These are phyloP conservation scores for Epizoanthus illoricatus DNA, from an alignment of 92 coral and sea anemone genomes.

Conservation along the genomic window DNA sequence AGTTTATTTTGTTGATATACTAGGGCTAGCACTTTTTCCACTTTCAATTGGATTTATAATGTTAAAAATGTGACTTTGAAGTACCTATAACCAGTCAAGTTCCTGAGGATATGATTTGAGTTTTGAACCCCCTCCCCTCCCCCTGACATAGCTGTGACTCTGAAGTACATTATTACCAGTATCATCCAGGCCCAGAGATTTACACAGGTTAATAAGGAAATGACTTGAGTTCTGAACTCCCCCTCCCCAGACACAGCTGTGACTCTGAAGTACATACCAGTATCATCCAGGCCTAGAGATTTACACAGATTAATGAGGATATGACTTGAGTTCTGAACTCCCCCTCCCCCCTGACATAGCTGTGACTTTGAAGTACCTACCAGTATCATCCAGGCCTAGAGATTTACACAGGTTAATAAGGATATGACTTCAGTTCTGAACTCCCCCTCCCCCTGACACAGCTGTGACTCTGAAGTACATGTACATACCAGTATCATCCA, in stretches of 20 bases:
- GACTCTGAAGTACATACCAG: conserved; percentile 55
- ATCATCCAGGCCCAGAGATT: conserved; percentile 71
- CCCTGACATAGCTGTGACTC: too few relatives aligned
- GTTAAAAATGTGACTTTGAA: too few relatives aligned
- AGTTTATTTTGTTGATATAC: too few relatives aligned
- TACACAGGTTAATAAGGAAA: conserved; percentile 70
- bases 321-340: conserved; percentile 54
- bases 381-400: conserved; percentile 78
- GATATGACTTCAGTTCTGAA: conserved; percentile 62
- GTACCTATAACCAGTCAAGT: too few relatives aligned
- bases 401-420: conserved; percentile 75
- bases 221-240: conserved; percentile 52
- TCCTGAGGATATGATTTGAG: too few relatives aligned
- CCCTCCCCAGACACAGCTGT: too few relatives aligned
- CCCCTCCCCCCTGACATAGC: too few relatives aligned
- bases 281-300: conserved; percentile 77
- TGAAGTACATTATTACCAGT: conserved; percentile 54
- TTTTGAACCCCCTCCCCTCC: too few relatives aligned
- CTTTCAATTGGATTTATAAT: too few relatives aligned
- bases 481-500: conserved; percentile 81
- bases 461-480: not conserved
- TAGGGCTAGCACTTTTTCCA: too few relatives aligned
- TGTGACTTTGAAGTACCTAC: conserved; percentile 40
- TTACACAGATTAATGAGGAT: conserved; percentile 73
- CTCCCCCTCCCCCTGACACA: too few relatives aligned